These are phyloP conservation scores for Heliopora coerulea DNA, from an alignment of 92 coral and sea anemone species.

Conservation along the genomic window DNA sequence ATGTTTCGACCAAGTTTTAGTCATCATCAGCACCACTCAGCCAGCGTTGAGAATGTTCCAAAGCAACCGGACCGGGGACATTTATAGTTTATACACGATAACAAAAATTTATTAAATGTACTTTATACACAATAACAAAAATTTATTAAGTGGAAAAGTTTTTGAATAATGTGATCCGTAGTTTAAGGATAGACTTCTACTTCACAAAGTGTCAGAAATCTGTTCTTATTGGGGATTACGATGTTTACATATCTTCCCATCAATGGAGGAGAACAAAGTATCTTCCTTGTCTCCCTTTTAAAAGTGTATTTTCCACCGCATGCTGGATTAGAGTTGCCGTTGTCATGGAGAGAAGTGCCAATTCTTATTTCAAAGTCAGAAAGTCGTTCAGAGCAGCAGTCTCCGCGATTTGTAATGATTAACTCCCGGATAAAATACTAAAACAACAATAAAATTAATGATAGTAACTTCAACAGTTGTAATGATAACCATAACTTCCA, in stretches of 20 bases:
- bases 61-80: too few relatives aligned
- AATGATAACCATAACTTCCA: too few relatives aligned
- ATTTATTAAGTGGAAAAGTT: too few relatives aligned
- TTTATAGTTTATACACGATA: too few relatives aligned
- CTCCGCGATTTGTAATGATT: constrained; percentile 32
- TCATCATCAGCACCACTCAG: too few relatives aligned
- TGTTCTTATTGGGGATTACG: not conserved
- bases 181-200: constrained; percentile 36
- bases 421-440: constrained; percentile 20
- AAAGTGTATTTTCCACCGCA: constrained; percentile 38
- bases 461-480: too few relatives aligned
- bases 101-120: too few relatives aligned
- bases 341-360: constrained; percentile 22
- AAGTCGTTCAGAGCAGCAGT: constrained; percentile 8
- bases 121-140: too few relatives aligned
- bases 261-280: constrained; percentile 38
- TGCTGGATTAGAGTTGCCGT: constrained; percentile 41
- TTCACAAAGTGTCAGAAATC: constrained; percentile 32
- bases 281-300: not conserved
- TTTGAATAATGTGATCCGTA: too few relatives aligned
- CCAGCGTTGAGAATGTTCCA: too few relatives aligned
- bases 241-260: constrained; percentile 54
- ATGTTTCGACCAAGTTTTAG: too few relatives aligned
- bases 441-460: not conserved
- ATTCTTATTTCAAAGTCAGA: constrained; percentile 37